Evolutionary conservation across 2,888 invertebrate species (phyloP), one percentile per base, ranked within the genome.

Genomic region (Melinopterus prodromus): DNA sequence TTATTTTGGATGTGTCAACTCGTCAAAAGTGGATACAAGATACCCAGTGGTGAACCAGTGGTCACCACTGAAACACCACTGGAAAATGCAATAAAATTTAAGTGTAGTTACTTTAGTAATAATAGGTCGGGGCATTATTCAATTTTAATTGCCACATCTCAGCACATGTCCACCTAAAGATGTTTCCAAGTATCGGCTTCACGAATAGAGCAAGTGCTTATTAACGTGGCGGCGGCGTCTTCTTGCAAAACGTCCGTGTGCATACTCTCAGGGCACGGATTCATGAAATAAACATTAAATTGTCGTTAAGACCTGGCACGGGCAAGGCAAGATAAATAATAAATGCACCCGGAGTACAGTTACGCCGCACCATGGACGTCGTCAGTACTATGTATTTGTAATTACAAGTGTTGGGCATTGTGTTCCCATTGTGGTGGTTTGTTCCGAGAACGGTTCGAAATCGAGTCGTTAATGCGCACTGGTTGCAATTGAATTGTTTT

Each of bases 261-360:
- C 53, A 12, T 9, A 53, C 7, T 12, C 12, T 12, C 9, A 53
- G 53, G 53, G 53, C 53, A 53, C 53, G 71, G 71, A 36, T 35
- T 74, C 74, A 74, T 26, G 26, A 35, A 74, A 35, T 26, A 74
- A 36, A n/a, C 74, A 74, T 74, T 74, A 74, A 74, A 74, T 26
- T n/a, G 74, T 74, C 74, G 74, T 74, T 74, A 74, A 37, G 37
- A 26, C 36, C 9, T 53, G 7, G 5, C 74, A 74, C 74, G 74
- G 37, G 35, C 36, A 35, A 26, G 74, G n/a, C 35, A 9, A 26
- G n/a, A 35, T 35, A 74, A 74, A 26, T 74, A 74, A 35, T 35
- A 74, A 74, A 74, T 37, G 74, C 74, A 37, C 9, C 26, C 16
- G n/a, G 26, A 53, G 12, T 74, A 74, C 74, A 26, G 74, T 74